phyloP scores from a whole-genome alignment of 2,113 vertebrate species.

The Varanus komodoensis region DNA sequence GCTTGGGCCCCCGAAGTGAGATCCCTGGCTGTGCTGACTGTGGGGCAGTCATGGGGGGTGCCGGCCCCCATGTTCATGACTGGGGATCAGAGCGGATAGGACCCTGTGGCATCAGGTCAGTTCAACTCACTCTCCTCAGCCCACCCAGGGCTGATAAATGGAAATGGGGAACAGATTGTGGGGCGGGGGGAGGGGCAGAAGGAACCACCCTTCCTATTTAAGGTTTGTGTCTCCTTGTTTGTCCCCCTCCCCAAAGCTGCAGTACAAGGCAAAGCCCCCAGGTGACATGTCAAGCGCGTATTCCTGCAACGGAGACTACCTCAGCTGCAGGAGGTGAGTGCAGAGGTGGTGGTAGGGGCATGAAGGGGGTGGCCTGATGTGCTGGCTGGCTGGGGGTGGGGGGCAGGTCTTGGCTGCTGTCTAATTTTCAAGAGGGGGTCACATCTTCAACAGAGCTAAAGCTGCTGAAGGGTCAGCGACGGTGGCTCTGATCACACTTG shows the following conservation, averaged over 20 bases:
- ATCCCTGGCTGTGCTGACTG: slow-evolving; percentile 42
- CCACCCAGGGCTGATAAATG: not conserved
- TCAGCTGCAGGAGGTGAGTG: slow-evolving; percentile 35
- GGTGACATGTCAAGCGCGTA: slow-evolving; percentile 27
- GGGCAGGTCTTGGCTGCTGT: not conserved
- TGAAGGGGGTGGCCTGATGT: not conserved
- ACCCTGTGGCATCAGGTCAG: slow-evolving; percentile 42
- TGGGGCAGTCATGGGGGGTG: slow-evolving; percentile 35
- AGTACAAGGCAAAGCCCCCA: slow-evolving; percentile 33
- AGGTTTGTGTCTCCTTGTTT: not conserved
- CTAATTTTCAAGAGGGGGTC: not conserved
- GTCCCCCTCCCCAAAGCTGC: slow-evolving; percentile 11
- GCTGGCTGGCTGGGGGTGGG: not conserved
- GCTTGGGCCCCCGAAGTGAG: slow-evolving; percentile 36
- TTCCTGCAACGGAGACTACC: slow-evolving; percentile 18
- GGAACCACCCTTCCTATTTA: not conserved
- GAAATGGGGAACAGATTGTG: not conserved
- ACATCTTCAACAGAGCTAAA: not conserved
- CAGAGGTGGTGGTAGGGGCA: not conserved
- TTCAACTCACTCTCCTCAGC: not conserved
- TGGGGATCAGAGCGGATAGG: slow-evolving; percentile 35
- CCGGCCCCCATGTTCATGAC: slow-evolving; percentile 33
- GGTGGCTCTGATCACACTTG: not conserved
- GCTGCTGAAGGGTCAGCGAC: not conserved
- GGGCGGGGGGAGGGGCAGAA: not conserved